Evolutionary conservation across 1,140 invertebrate species (phyloP).

Genomic region (Teleopsis dalmanni): DNA sequence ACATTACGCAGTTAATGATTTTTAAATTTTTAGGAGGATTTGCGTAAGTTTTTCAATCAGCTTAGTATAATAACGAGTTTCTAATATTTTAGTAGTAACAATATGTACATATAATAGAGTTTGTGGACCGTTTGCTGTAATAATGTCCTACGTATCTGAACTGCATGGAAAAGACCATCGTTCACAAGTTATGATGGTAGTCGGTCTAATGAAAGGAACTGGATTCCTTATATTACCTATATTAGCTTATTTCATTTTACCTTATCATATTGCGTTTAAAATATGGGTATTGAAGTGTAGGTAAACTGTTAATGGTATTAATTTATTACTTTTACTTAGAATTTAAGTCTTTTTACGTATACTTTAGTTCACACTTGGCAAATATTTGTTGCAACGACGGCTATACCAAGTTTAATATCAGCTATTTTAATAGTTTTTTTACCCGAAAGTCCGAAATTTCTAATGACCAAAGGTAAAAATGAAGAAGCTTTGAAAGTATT

Average conservation of each 20-base stretch:
- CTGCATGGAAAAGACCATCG: conserved; percentile 56
- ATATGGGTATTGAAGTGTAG: background rate
- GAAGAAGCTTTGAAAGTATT: conserved; percentile 49
- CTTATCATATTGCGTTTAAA: background rate
- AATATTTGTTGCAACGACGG: conserved; percentile 59
- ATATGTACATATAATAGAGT: conserved; percentile 54
- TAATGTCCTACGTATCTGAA: conserved; percentile 61
- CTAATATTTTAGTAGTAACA: background rate
- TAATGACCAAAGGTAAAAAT: conserved; percentile 60
- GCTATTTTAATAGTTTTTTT: conserved; percentile 57
- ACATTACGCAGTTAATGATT: conserved; percentile 58
- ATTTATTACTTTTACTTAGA: too few species aligned
- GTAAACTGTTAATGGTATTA: too few species aligned
- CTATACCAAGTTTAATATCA: conserved; percentile 57
- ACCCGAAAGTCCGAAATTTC: conserved; percentile 75
- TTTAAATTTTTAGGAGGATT: conserved; percentile 69
- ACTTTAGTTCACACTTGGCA: conserved; percentile 64
- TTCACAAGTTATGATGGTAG: conserved; percentile 52
- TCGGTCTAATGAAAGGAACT: conserved; percentile 52
- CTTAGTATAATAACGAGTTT: background rate
- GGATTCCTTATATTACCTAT: conserved; percentile 49
- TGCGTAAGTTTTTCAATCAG: conserved; percentile 51
- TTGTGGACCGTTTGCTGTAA: conserved; percentile 62
- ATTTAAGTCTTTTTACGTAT: background rate
- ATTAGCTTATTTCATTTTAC: conserved; percentile 48